Evolutionary conservation across 2,113 vertebrate species (phyloP), one percentile per base, ranked within the genome.

Genomic region (Gymnocephalus cernua): DNA sequence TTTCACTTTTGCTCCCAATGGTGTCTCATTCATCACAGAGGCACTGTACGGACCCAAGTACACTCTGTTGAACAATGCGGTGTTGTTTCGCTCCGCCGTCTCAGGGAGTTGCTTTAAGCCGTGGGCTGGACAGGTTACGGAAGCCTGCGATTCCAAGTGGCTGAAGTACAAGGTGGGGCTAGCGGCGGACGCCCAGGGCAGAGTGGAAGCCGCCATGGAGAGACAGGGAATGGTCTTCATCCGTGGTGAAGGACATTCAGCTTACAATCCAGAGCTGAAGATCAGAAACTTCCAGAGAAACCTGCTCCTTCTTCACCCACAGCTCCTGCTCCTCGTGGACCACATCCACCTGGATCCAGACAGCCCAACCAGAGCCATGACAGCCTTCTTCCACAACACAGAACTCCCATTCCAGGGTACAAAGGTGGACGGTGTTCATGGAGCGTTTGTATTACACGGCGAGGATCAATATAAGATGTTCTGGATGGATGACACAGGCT

Each of bases 31-130:
- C 89, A 96, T 99, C 77, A 99, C 98, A 0, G 99, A 99, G 93
- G 98, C 97, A 3, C 94, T 99, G 2, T 99, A 99, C 0, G 99
- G 99, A 58, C 99, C 99, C 19, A 99, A 99, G 85, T 99, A 98
- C 23, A 98, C 97, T 11, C 95, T 97, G 89, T 89, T 99, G 7
- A 99, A 99, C 91, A 99, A 99, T 1, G 99, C 92, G 0, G 83
- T 97, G 45, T 94, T 99, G 96, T 99, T 99, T 88, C 95, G 96
- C 21, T 96, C 98, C 6, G 92, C 94, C 1, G 80, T 87, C 32
- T 94, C 96, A 1, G 95, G 95, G 63, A 96, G 94, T 89, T 99
- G 99, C 94, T 99, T 99, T 80, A 94, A 94, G 59, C 97, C 97
- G 14, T 99, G 98, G 98, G 96, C 96, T 77, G 99, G 99, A 50